Evolutionary conservation across 1,140 invertebrate genomes (phyloP).

Genomic region (Palaemon carinicauda): DNA sequence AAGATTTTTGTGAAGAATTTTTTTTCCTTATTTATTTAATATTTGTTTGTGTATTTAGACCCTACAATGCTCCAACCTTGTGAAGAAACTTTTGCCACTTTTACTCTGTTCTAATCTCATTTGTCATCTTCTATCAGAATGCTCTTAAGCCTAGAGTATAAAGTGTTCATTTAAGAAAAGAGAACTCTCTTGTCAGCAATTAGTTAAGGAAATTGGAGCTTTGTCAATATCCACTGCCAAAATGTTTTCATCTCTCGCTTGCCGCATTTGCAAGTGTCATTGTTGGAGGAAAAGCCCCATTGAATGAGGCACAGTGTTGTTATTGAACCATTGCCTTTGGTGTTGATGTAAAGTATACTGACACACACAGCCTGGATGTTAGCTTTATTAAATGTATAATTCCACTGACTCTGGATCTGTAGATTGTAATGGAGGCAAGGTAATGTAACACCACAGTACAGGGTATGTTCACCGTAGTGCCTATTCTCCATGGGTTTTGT

Average conservation of each 20-base stretch:
- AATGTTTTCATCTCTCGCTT: neutral
- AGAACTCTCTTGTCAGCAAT: neutral
- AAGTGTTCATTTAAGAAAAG: neutral
- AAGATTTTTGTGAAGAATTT: no score
- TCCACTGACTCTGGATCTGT: neutral
- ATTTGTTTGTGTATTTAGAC: no score
- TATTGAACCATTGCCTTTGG: no score
- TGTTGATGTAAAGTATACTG: no score
- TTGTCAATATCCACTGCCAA: slow-evolving; percentile 12
- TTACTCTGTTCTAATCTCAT: no score
- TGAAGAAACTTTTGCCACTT: no score
- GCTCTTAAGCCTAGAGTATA: neutral
- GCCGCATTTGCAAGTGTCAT: neutral
- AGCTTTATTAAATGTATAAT: no score
- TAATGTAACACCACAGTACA: slow-evolving; percentile 27
- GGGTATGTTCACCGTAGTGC: slow-evolving; percentile 36
- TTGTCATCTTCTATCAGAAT: neutral
- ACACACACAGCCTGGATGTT: no score
- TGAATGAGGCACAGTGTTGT: neutral
- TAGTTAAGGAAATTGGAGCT: neutral
- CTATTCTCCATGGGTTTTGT: neutral
- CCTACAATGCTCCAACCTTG: no score
- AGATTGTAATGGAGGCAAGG: slow-evolving; percentile 6
- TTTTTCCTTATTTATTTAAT: no score
- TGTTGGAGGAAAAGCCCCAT: neutral